phyloP scores from a whole-genome alignment of 2,113 vertebrate species.

The Triplophysa tibetana region DNA sequence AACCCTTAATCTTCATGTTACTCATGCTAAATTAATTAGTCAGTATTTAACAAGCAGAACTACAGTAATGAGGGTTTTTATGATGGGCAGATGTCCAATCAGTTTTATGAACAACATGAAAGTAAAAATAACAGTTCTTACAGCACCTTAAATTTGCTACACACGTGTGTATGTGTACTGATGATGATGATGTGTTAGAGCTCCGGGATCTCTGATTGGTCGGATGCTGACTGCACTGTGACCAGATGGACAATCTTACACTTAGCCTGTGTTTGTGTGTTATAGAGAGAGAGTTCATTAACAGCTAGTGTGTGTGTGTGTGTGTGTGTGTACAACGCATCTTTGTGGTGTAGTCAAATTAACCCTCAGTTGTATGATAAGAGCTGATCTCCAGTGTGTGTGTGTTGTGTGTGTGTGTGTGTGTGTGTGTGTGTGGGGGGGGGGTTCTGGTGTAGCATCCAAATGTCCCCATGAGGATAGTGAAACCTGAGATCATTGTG shows the following conservation, averaged over 20 bases:
- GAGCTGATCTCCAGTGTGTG: slow-evolving; percentile 4
- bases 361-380: not conserved
- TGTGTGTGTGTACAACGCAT: slow-evolving; percentile 3
- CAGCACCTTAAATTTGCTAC: not conserved
- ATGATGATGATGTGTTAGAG: not conserved
- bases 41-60: too few relatives aligned
- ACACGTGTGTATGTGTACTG: not conserved
- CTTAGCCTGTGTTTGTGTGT: slow-evolving; percentile 43
- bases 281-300: not conserved
- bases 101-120: not conserved
- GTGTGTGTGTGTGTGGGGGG: too few relatives aligned
- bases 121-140: not conserved
- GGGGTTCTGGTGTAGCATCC: too few relatives aligned
- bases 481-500: too few relatives aligned
- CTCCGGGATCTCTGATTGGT: slow-evolving; percentile 30
- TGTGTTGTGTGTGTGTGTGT: not conserved
- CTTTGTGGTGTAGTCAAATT: slow-evolving; percentile 13
- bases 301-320: not conserved
- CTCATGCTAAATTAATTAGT: too few relatives aligned
- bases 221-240: slow-evolving; percentile 24
- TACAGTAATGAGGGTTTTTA: too few relatives aligned
- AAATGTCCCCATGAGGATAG: too few relatives aligned
- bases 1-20: too few relatives aligned
- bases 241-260: slow-evolving; percentile 54
- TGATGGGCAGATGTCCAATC: too few relatives aligned